Evolutionary conservation across 2,888 invertebrate species (phyloP), one percentile per base, ranked within the genome.

Genomic region (Orthosia gracilis): DNA sequence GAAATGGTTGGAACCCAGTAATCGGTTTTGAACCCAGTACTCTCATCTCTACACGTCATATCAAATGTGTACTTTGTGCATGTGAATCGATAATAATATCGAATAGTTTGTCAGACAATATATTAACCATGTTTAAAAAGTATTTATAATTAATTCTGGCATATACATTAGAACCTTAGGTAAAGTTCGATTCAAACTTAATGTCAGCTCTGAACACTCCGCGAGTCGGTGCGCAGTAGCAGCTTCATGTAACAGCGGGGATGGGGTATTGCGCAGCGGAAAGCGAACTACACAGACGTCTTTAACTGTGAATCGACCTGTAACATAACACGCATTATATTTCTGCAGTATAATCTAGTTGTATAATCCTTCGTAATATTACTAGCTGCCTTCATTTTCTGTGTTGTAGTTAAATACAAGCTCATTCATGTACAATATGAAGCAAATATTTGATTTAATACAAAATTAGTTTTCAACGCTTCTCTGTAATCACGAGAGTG

Each of bases 401-500:
- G n/a, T 55, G 61, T 78, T n/a, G 52, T 49, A 21, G 26, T 65
- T 21, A 49, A 50, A 40, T 63, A 78, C 23, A 62, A 79, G 57
- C 74, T 63, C 26, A 23, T 74, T 50, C 40, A 40, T 63, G 47
- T 65, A 74, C 13, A 59, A 23, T 65, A 69, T 62, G 26, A 59
- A 73, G 50, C 73, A 73, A 54, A 73, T 78, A 78, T 73, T 78
- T 68, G 49, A 78, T 78, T 78, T 69, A 72, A 68, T 52, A 45
- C 57, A 21, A 69, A 61, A 76, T 68, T 76, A 68, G 50, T 69
- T 45, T 55, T 52, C 54, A 18, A 47, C 18, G 67, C 59, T 54
- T 78, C 59, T 31, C 63, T 82, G 78, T 73, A 82, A 72, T 77
- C 68, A 72, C 52, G 58, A 55, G 81, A 72, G 67, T 77, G 62